These are phyloP conservation scores for Lathronympha strigana DNA, from an alignment of 2,888 invertebrate species.

Conservation along the genomic window DNA sequence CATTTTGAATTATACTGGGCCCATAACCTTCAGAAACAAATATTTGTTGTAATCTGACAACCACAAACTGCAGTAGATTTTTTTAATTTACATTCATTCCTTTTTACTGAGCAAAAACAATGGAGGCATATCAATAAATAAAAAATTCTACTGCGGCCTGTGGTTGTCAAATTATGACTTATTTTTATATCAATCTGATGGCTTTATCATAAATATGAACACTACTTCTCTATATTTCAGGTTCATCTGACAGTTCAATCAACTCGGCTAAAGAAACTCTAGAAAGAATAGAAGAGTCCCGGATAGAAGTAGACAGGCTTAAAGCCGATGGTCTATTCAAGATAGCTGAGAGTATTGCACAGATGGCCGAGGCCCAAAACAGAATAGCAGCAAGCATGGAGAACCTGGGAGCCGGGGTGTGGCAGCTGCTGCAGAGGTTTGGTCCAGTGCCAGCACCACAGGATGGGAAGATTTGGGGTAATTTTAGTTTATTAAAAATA, in stretches of 20 bases:
- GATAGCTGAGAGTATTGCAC: constrained; percentile 31
- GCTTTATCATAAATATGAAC: neutral
- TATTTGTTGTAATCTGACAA: too few species aligned
- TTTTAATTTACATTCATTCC: too few species aligned
- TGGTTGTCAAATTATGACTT: too few species aligned
- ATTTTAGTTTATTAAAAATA: neutral
- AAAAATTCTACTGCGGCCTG: too few species aligned
- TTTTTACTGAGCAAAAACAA: too few species aligned
- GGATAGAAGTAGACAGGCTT: constrained; percentile 32
- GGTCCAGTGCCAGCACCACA: neutral
- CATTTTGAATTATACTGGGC: neutral
- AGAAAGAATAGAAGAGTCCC: constrained; percentile 37
- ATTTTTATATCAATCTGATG: too few species aligned
- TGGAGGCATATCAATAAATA: too few species aligned
- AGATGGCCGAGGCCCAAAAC: constrained; percentile 39
- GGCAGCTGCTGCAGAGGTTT: constrained; percentile 37
- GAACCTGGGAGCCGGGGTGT: constrained; percentile 36
- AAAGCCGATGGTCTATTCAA: constrained; percentile 37
- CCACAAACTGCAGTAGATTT: too few species aligned
- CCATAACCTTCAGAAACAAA: neutral
- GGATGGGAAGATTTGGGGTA: constrained; percentile 40
- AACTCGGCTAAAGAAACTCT: constrained; percentile 39
- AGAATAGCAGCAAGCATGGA: constrained; percentile 37
- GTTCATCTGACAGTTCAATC: constrained; percentile 34
- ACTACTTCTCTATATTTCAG: constrained; percentile 8